These are phyloP conservation scores for Hydriomena furcata DNA, from an alignment of 2,888 invertebrate genomes.

Conservation along the genomic window DNA sequence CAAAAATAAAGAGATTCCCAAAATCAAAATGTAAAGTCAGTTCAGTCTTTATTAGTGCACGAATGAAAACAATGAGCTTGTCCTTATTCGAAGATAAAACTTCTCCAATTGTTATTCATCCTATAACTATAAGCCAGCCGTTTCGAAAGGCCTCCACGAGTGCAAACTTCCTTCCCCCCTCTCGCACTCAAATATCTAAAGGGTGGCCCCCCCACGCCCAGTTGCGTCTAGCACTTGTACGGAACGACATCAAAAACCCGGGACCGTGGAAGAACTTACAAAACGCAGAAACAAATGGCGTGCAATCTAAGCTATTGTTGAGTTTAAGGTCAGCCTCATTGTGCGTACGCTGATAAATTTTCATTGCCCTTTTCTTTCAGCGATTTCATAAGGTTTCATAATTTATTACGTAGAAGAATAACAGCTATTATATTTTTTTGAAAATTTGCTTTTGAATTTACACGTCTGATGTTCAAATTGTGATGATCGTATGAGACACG, in stretches of 20 bases:
- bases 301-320: conserved; percentile 52
- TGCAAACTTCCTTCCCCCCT: conserved; percentile 58
- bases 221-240: conserved; percentile 65
- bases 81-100: conserved; percentile 9
- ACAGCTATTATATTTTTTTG: no score
- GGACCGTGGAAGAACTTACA: conserved; percentile 41
- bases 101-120: conserved; percentile 31
- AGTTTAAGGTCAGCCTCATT: conserved; percentile 44
- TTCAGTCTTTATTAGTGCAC: not conserved
- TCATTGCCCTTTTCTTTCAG: conserved; percentile 37
- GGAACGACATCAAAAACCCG: conserved; percentile 70
- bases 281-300: conserved; percentile 36
- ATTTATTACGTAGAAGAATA: conserved; percentile 12
- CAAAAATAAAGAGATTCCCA: no score
- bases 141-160: conserved; percentile 52
- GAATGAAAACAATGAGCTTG: not conserved
- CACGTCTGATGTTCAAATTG: no score
- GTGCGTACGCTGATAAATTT: conserved; percentile 39
- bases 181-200: conserved; percentile 27
- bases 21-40: no score
- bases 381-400: conserved; percentile 12
- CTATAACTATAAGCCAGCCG: conserved; percentile 46
- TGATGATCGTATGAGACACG: no score
- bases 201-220: conserved; percentile 36
- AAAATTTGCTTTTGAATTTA: no score